Percentiles rank a stretch among this genome's conserved stretches.
phyloP scores from a whole-genome alignment of 2,113 vertebrate genomes.

The Bufo gargarizans region DNA sequence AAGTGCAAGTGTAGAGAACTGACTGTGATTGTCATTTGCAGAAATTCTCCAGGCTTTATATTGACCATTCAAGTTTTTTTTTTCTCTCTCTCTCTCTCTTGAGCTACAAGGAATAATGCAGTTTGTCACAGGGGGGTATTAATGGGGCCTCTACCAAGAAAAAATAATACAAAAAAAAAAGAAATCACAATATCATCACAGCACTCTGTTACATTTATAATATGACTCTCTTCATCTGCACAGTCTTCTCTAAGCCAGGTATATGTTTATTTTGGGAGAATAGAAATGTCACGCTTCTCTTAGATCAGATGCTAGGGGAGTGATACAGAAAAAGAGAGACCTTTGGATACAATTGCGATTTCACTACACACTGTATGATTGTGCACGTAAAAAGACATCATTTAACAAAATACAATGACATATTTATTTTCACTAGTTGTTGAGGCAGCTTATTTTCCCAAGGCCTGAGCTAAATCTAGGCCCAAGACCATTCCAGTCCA shows the following conservation, averaged over 20 bases:
- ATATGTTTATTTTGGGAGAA: not conserved
- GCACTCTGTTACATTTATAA: conserved; percentile 38
- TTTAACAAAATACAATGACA: conserved; percentile 70
- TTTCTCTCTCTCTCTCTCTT: conserved; percentile 60
- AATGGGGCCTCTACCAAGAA: conserved; percentile 62
- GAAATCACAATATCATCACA: conserved; percentile 37
- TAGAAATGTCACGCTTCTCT: conserved; percentile 64
- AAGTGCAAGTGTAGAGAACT: conserved; percentile 88
- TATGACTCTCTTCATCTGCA: conserved; percentile 69
- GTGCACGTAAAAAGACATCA: conserved; percentile 73
- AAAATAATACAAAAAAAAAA: not conserved
- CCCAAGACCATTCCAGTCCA: conserved; percentile 67
- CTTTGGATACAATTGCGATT: conserved; percentile 67
- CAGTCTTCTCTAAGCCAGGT: conserved; percentile 49
- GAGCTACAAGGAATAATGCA: conserved; percentile 69
- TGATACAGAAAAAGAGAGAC: conserved; percentile 70
- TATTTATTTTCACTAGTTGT: conserved; percentile 72
- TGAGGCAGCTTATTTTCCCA: conserved; percentile 73
- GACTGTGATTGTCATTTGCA: conserved; percentile 91
- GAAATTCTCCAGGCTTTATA: conserved; percentile 76
- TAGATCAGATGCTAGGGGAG: conserved; percentile 66
- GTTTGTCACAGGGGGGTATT: conserved; percentile 67
- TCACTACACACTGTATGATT: conserved; percentile 65
- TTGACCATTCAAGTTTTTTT: conserved; percentile 68
- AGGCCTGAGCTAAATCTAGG: conserved; percentile 64